Percentiles rank a stretch among this genome's conserved stretches.
Evolutionary conservation across 2,797 vertebrate genomes (phyloP).

Genomic region (Enteromius treurensis): DNA sequence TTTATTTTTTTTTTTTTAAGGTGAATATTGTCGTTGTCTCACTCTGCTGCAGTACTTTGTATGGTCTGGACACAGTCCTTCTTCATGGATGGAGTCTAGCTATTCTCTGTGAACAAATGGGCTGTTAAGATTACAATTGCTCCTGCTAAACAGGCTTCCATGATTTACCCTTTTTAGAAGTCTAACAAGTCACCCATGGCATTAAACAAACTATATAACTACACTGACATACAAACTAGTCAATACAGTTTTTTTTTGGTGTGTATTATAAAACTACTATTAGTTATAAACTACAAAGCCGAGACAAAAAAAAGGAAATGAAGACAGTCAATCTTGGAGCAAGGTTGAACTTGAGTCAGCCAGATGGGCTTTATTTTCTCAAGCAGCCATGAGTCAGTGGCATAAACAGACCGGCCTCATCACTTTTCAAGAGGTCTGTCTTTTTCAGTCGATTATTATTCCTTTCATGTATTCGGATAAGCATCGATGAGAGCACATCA

Average conservation of each 20-base stretch:
- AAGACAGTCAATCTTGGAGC: neutral
- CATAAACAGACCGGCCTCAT: conserved; percentile 8
- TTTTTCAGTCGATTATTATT: neutral
- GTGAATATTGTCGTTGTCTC: neutral
- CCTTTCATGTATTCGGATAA: conserved; percentile 11
- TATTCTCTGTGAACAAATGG: no score
- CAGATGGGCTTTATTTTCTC: neutral
- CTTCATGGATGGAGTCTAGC: no score
- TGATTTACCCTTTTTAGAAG: no score
- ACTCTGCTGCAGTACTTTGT: no score
- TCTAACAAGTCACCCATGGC: no score
- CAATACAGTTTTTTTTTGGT: no score
- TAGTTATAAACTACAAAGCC: neutral
- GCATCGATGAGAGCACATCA: neutral
- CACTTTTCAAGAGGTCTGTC: conserved; percentile 21
- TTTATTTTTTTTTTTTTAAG: neutral
- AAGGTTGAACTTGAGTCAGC: neutral
- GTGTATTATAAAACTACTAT: neutral
- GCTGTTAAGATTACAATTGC: no score
- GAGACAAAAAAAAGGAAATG: neutral
- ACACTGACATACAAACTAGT: no score
- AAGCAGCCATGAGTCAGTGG: conserved; percentile 17
- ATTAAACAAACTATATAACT: no score
- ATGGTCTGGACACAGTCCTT: no score
- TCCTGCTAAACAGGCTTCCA: no score